Percentiles rank a stretch among this genome's conserved stretches.
These are phyloP conservation scores for Ectropis grisescens DNA, from an alignment of 1,140 invertebrate species.

Conservation along the genomic window DNA sequence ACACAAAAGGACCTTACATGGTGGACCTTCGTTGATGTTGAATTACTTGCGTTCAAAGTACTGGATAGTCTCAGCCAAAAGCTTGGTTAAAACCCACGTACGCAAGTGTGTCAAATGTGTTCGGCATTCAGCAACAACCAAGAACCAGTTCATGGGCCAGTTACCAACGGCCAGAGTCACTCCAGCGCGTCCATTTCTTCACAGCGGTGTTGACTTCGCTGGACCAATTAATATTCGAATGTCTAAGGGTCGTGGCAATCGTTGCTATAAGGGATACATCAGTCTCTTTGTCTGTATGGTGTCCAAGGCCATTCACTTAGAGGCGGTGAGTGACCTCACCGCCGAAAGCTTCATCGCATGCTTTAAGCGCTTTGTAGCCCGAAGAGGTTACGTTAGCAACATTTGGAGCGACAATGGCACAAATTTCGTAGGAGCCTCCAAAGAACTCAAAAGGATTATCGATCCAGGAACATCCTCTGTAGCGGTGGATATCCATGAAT, in stretches of 20 bases:
- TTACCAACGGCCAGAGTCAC: slow-evolving; percentile 1
- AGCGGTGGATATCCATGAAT: neutral
- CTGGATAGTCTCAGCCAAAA: neutral
- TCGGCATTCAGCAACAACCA: neutral
- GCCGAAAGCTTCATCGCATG: no score
- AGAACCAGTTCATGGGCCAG: slow-evolving; percentile 2
- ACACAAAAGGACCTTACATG: slow-evolving; percentile 4
- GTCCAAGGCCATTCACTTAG: slow-evolving; percentile 1
- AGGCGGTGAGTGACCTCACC: slow-evolving; percentile 1
- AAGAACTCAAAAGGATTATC: slow-evolving; percentile 2
- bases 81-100: neutral
- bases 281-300: slow-evolving; percentile 4
- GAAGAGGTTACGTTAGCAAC: no score
- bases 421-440: slow-evolving; percentile 4
- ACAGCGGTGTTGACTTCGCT: neutral
- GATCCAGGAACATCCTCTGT: neutral
- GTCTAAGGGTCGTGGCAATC: neutral
- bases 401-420: neutral
- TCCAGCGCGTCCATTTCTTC: neutral
- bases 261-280: slow-evolving; percentile 1
- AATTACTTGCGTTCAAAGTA: slow-evolving; percentile 1
- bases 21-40: slow-evolving; percentile 1
- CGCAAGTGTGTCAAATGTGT: neutral
- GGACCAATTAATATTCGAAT: slow-evolving; percentile 1
- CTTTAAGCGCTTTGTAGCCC: no score